phyloP scores from a whole-genome alignment of 2,888 invertebrate genomes.

The Camponotus fellah region DNA sequence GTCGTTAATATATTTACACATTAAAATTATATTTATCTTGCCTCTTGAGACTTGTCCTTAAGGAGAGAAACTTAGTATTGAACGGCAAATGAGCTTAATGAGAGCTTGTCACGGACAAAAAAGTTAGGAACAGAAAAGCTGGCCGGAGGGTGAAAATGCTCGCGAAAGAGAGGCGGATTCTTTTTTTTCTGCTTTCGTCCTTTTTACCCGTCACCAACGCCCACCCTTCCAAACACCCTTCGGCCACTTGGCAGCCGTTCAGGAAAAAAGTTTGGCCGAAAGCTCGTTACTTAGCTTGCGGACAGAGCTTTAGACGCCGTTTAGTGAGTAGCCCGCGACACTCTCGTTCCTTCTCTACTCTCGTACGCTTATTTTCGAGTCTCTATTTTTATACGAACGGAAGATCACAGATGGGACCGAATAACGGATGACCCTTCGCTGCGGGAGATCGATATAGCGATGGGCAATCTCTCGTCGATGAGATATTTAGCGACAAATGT shows the following conservation, averaged over 20 bases:
- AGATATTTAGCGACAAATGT: not conserved
- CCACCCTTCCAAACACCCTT: constrained; percentile 65
- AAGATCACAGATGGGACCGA: constrained; percentile 58
- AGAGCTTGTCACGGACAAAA: constrained; percentile 75
- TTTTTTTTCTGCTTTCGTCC: constrained; percentile 63
- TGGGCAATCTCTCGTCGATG: constrained; percentile 3
- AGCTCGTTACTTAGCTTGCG: constrained; percentile 82
- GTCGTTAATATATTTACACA: not conserved
- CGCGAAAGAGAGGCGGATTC: constrained; percentile 71
- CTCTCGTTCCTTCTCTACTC: constrained; percentile 44
- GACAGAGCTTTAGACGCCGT: constrained; percentile 80
- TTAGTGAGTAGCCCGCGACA: constrained; percentile 74
- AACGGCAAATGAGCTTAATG: constrained; percentile 81
- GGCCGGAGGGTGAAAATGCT: constrained; percentile 75
- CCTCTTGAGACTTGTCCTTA: constrained; percentile 45
- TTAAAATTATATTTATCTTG: constrained; percentile 32
- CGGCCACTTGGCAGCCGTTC: constrained; percentile 81
- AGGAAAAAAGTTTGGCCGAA: constrained; percentile 79
- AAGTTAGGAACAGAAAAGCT: constrained; percentile 72
- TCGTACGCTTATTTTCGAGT: constrained; percentile 58
- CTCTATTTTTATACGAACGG: constrained; percentile 46
- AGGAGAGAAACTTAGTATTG: constrained; percentile 77
- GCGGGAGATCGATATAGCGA: constrained; percentile 48
- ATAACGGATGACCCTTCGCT: constrained; percentile 64
- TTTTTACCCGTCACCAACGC: constrained; percentile 51